Conservation (phyloP, 2,113 vertebrate species). For the Scophthalmus maximus region DNA sequence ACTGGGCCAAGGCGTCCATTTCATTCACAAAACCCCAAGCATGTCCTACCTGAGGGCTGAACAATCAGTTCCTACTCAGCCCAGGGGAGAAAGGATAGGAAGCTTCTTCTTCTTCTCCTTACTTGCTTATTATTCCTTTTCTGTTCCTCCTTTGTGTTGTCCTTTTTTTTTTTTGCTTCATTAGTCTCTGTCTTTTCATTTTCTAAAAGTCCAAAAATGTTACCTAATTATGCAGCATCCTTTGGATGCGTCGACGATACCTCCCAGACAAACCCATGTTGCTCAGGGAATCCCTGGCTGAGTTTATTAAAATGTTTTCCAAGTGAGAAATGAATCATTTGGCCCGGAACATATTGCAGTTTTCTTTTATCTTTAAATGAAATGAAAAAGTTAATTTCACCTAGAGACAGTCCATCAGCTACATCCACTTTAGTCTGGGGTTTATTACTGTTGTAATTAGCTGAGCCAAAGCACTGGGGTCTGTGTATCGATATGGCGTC, state of each 20-base stretch:
- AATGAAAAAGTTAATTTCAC: constrained; percentile 12
- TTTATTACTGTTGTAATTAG: constrained; percentile 11
- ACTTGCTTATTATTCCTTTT: not conserved
- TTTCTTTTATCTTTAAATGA: constrained; percentile 5
- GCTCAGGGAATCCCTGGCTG: constrained; percentile 39
- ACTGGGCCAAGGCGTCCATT: constrained; percentile 66
- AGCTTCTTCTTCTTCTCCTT: constrained; percentile 6
- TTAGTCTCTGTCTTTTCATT: not conserved
- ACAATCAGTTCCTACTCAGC: constrained; percentile 51
- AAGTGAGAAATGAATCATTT: constrained; percentile 43
- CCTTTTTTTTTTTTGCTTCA: not conserved
- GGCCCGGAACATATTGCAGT: not conserved
- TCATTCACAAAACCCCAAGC: constrained; percentile 79
- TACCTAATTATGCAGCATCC: constrained; percentile 29
- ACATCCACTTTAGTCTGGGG: not conserved
- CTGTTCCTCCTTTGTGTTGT: not conserved
- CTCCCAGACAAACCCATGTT: constrained; percentile 20
- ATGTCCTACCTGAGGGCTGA: constrained; percentile 50
- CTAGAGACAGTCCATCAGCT: constrained; percentile 26
- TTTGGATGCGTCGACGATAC: constrained; percentile 4
- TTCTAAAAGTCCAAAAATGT: too few species aligned
- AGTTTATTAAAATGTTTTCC: constrained; percentile 35
- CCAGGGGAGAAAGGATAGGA: constrained; percentile 30
- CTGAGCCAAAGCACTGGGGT: constrained; percentile 5
- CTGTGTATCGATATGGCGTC: constrained; percentile 2